Percentiles rank a stretch among this genome's conserved stretches.
These are phyloP conservation scores for Saccostrea glomerata DNA, from an alignment of 1,140 invertebrate species.

Conservation along the genomic window DNA sequence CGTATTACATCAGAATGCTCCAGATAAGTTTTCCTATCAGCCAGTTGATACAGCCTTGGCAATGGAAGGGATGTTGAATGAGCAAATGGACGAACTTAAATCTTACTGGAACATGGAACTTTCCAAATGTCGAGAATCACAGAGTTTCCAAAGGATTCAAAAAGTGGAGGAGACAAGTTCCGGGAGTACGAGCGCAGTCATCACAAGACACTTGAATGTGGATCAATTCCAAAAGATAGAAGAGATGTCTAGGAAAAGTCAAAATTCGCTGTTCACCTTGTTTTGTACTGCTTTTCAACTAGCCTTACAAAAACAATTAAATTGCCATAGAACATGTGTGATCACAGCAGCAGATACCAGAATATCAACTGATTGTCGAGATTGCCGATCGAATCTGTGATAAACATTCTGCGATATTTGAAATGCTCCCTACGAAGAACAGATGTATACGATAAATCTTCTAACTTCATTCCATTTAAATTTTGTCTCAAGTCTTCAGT, in stretches of 20 bases:
- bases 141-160: not conserved
- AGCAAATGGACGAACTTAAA: not conserved
- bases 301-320: not conserved
- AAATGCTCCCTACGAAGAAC: not conserved
- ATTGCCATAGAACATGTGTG: not conserved
- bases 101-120: not conserved
- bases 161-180: not conserved
- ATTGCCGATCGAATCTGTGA: not conserved
- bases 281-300: not conserved
- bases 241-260: not conserved
- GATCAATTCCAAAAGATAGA: not conserved
- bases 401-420: not conserved
- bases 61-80: not conserved
- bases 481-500: not conserved
- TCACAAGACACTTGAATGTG: not conserved
- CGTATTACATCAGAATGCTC: not conserved
- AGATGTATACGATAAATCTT: conserved; percentile 23
- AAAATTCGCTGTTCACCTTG: not conserved
- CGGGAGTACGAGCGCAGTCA: not conserved
- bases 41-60: not conserved
- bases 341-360: not conserved
- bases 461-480: not conserved
- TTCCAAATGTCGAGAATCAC: not conserved
- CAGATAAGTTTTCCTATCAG: not conserved
- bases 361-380: not conserved